Percentiles rank a stretch among this genome's conserved stretches.
These are phyloP conservation scores for Lasioglossum leucozonium DNA, from an alignment of 2,888 invertebrate genomes.

Conservation along the genomic window DNA sequence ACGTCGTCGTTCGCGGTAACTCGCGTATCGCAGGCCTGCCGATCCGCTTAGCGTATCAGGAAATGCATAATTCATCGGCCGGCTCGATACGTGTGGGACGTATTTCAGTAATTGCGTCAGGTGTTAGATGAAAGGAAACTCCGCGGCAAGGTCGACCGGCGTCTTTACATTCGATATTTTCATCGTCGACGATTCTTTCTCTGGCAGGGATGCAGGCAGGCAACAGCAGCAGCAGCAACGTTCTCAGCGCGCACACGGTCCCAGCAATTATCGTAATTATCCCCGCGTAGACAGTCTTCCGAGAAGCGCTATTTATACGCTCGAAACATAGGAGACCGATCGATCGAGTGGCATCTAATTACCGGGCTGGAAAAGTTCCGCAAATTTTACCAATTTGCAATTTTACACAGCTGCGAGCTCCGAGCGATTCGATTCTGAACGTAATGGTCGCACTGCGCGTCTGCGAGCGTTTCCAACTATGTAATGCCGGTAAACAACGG, in stretches of 20 bases:
- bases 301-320: constrained; percentile 7
- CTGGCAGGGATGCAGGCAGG: too few relatives aligned
- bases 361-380: constrained; percentile 9
- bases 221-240: constrained; percentile 12
- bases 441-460: neutral
- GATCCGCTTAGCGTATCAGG: constrained; percentile 51
- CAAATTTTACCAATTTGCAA: neutral
- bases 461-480: neutral
- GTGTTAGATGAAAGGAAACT: constrained; percentile 61
- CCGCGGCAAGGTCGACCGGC: constrained; percentile 46
- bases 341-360: constrained; percentile 17
- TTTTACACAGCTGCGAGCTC: neutral
- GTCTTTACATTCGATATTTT: constrained; percentile 37
- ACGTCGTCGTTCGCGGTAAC: neutral
- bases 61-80: constrained; percentile 49
- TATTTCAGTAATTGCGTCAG: constrained; percentile 62
- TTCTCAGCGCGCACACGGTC: neutral
- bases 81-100: constrained; percentile 44
- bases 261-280: constrained; percentile 41
- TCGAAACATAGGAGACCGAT: constrained; percentile 5
- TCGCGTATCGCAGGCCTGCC: constrained; percentile 26
- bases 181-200: constrained; percentile 14
- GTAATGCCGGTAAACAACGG: neutral
- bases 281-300: neutral
- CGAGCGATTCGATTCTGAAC: neutral